Evolutionary conservation across 2,113 vertebrate species (phyloP).

Genomic region (Galemys pyrenaicus): DNA sequence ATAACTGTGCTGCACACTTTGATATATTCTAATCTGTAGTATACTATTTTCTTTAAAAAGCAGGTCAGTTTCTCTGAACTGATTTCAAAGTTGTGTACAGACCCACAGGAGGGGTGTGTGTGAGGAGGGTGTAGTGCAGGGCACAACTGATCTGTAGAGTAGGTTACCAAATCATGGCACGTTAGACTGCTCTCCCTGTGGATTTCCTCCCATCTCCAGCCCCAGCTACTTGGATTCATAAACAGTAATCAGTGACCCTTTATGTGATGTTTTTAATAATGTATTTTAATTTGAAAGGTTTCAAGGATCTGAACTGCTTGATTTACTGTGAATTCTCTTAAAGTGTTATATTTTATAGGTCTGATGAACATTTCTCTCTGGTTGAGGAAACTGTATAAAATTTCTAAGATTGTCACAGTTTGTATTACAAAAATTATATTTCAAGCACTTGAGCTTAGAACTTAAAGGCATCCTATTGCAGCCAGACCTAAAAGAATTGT

Average conservation of each 20-base stretch:
- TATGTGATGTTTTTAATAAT: background rate
- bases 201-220: background rate
- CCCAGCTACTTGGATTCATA: background rate
- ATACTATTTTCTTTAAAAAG: constrained; percentile 17
- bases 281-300: background rate
- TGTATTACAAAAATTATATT: background rate
- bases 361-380: constrained; percentile 8
- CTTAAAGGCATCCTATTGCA: background rate
- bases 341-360: background rate
- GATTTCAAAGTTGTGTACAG: background rate
- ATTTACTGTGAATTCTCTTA: constrained; percentile 13
- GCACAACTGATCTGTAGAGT: background rate
- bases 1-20: background rate
- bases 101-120: no score
- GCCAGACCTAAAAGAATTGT: background rate
- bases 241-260: background rate
- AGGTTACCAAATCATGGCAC: background rate
- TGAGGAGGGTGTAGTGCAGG: no score
- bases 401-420: background rate
- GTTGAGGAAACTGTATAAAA: background rate
- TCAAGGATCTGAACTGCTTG: background rate
- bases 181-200: background rate
- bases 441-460: background rate
- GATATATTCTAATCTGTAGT: background rate
- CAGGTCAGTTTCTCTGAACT: constrained; percentile 11